Evolutionary conservation across 2,888 invertebrate genomes (phyloP), one percentile per base, ranked within the genome.

Genomic region (Linnaemya vulpina): DNA sequence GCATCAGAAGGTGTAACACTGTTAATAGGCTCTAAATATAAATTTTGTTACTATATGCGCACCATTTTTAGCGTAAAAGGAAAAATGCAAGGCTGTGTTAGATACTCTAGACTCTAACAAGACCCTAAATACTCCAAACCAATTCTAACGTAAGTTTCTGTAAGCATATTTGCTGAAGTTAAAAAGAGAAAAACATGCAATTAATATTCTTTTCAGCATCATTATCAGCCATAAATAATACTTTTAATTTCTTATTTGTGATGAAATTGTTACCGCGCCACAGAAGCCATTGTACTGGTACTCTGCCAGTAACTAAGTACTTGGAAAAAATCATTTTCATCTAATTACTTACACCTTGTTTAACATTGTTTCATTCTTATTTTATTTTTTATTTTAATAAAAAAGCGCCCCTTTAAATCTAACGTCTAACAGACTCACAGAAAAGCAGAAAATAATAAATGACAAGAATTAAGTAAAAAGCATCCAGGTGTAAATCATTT

Each of bases 281-380:
- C 25, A 46, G 30, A 53, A 17, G 17, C 22, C 58, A 25, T 60
- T 60, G 5, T 38, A 40, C 9, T 38, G 30, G 53, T 38, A 40
- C 9, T 38, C 40, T 63, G 51, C 17, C 30, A 43, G 17, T 53
- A 63, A 46, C 43, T 63, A 63, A 53, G 49, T 53, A 43, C 51
- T 53, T 40, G 60, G 40, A 55, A 78, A 77, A 49, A 70, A 78
- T 63, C 53, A 53, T 78, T 78, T 70, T 78, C 40, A 78, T 63
- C 43, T 78, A 71, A 71, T 78, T 78, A 78, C 62, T 78, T 63
- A 78, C 78, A 71, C 70, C 71, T 63, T 63, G 78, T 78, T 78
- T 35, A 71, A 53, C 78, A 35, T 51, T 51, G 43, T 17, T 75
- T 53, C n/a, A 25, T 43, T 49, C n/a, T 58, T 30, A 30, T 30